These are phyloP conservation scores for Portunus trituberculatus DNA, from an alignment of 1,140 invertebrate genomes.

Conservation along the genomic window DNA sequence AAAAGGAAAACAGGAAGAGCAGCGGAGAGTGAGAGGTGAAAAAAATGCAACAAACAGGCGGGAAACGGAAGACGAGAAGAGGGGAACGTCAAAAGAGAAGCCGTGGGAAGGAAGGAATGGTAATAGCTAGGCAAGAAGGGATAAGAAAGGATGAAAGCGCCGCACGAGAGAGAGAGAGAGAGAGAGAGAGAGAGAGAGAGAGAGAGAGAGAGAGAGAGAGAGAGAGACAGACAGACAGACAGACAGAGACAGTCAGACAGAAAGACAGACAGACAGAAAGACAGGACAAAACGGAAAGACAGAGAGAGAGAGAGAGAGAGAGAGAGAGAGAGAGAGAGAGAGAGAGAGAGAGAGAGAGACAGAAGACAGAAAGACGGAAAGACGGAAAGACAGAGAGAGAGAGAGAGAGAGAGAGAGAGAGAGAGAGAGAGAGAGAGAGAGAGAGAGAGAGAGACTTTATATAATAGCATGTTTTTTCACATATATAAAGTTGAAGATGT, in stretches of 20 bases:
- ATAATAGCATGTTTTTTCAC: no score
- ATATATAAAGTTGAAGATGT: no score
- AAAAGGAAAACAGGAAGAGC: not conserved
- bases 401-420: not conserved
- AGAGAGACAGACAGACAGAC: not conserved
- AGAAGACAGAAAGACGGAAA: not conserved
- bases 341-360: not conserved
- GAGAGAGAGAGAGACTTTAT: no score
- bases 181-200: slow-evolving; percentile 7
- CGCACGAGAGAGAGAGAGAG: not conserved
- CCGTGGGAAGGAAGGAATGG: not conserved
- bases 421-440: no score
- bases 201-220: not conserved
- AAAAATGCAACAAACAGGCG: not conserved
- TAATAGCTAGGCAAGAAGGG: not conserved
- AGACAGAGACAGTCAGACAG: not conserved
- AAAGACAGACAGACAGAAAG: not conserved
- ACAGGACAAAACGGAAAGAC: not conserved
- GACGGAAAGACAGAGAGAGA: not conserved
- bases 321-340: no score
- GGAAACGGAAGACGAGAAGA: not conserved
- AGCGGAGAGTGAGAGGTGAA: not conserved
- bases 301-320: not conserved
- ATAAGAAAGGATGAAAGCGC: not conserved
- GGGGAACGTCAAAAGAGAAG: not conserved